phyloP scores from a whole-genome alignment of 2,888 invertebrate genomes.

The Synergus gifuensis region DNA sequence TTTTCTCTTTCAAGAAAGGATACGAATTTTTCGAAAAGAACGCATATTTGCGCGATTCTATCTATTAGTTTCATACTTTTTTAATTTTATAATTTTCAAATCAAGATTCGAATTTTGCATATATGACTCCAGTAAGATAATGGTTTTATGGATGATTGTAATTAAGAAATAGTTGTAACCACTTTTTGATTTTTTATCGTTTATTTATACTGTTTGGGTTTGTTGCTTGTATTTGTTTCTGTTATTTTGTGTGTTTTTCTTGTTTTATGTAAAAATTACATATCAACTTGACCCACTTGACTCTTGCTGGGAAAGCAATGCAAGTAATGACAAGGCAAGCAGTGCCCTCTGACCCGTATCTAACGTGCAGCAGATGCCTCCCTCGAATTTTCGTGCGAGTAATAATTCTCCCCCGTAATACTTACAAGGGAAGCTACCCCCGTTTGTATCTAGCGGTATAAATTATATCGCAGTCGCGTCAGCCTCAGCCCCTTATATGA shows the following conservation, averaged over 20 bases:
- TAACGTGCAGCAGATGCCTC: conserved; percentile 77
- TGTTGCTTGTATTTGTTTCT: no score
- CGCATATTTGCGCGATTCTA: neutral
- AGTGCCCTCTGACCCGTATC: conserved; percentile 77
- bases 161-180: no score
- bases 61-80: conserved; percentile 35
- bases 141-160: no score
- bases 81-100: conserved; percentile 37
- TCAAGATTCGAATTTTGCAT: no score
- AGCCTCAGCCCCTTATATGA: conserved; percentile 74
- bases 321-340: conserved; percentile 71
- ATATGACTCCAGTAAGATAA: no score
- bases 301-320: conserved; percentile 67
- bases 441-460: conserved; percentile 74
- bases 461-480: conserved; percentile 76
- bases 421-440: conserved; percentile 73
- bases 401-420: conserved; percentile 57
- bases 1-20: neutral
- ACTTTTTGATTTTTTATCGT: no score
- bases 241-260: neutral
- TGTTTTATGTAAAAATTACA: conserved; percentile 27
- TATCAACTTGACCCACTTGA: conserved; percentile 75
- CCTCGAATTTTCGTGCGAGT: conserved; percentile 55
- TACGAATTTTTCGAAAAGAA: neutral
- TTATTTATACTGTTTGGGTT: no score